Conservation (phyloP, 2,797 vertebrate genomes). For the Liasis olivaceus region DNA sequence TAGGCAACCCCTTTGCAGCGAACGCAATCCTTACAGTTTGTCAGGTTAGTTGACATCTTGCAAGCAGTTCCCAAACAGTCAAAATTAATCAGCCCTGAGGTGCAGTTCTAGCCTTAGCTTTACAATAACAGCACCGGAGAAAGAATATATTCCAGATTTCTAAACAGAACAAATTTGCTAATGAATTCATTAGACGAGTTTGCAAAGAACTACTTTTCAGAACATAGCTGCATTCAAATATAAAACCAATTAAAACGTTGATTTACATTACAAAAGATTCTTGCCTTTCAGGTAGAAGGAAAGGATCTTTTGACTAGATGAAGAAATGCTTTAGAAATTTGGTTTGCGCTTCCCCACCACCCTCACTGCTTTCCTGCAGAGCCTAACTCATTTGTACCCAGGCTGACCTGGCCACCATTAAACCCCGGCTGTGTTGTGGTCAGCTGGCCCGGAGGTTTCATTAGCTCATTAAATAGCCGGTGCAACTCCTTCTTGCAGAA, state of each 20-base stretch:
- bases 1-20: neutral
- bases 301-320: neutral
- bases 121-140: neutral
- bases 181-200: conserved; percentile 8
- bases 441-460: neutral
- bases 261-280: conserved; percentile 3
- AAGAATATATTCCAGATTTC: neutral
- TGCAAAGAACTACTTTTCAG: conserved; percentile 17
- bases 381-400: neutral
- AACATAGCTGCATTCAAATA: conserved; percentile 8
- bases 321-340: neutral
- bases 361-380: neutral
- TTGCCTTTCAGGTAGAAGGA: conserved; percentile 7
- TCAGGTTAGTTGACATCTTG: neutral
- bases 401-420: neutral
- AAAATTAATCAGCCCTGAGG: neutral
- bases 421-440: neutral
- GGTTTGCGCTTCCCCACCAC: rapidly evolving
- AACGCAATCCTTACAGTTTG: neutral
- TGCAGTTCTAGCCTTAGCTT: neutral
- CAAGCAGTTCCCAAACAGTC: neutral
- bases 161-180: conserved; percentile 9
- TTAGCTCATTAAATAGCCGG: neutral
- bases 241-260: conserved; percentile 12
- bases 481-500: neutral